These are phyloP conservation scores for Euura saliciscinereae DNA, from an alignment of 1,140 invertebrate genomes.

Conservation along the genomic window DNA sequence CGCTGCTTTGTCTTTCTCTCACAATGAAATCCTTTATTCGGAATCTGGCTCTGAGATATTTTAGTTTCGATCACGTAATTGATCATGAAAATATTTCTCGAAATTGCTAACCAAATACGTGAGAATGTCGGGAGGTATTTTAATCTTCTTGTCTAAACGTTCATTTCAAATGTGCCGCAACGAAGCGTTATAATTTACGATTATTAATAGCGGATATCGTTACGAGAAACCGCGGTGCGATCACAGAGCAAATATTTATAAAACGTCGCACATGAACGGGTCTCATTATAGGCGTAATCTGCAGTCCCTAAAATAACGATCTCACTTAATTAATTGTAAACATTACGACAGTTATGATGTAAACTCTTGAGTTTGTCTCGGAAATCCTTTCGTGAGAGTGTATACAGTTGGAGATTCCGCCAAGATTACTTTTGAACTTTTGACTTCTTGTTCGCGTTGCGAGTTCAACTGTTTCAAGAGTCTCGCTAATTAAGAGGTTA, in stretches of 20 bases:
- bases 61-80: neutral
- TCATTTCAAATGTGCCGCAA: too few relatives aligned
- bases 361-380: constrained; percentile 26
- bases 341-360: constrained; percentile 27
- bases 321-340: constrained; percentile 39
- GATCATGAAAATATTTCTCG: neutral
- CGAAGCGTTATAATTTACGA: too few relatives aligned
- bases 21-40: neutral
- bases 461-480: constrained; percentile 22
- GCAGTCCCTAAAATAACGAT: constrained; percentile 26
- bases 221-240: neutral
- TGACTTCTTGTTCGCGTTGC: neutral
- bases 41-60: neutral
- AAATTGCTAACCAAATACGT: too few relatives aligned
- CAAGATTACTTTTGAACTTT: constrained; percentile 11
- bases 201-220: too few relatives aligned
- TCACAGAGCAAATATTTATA: constrained; percentile 12
- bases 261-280: neutral
- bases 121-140: too few relatives aligned
- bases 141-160: too few relatives aligned
- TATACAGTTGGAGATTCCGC: neutral
- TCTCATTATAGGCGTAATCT: constrained; percentile 6
- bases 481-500: constrained; percentile 41
- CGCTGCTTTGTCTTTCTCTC: neutral
- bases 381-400: constrained; percentile 18